Evolutionary conservation across 1,140 invertebrate species (phyloP).

Genomic region (Aphelinus certus): DNA sequence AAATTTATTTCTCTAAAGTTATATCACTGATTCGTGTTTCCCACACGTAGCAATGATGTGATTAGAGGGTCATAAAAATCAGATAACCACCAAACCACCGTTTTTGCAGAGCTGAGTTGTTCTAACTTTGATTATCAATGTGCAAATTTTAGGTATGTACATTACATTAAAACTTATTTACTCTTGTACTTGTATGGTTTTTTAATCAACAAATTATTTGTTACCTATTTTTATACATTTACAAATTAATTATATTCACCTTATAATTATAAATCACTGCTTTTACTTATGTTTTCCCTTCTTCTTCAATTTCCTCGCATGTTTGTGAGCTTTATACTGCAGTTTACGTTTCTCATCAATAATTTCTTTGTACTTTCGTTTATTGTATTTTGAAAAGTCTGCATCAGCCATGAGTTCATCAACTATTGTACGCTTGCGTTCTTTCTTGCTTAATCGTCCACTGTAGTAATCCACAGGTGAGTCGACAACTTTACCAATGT

Average conservation of each 20-base stretch:
- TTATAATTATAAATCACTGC: conserved; percentile 17
- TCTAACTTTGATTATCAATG: too few species aligned
- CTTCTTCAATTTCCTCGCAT: conserved; percentile 60
- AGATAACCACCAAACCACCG: too few species aligned
- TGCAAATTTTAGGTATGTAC: too few species aligned
- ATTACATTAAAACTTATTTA: neutral
- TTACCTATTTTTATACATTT: conserved; percentile 11
- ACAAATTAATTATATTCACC: conserved; percentile 21
- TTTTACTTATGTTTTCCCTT: conserved; percentile 36
- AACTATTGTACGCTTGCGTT: conserved; percentile 88
- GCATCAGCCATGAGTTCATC: conserved; percentile 92
- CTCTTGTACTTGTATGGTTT: neutral
- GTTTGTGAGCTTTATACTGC: conserved; percentile 66
- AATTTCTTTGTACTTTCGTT: conserved; percentile 83
- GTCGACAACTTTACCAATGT: conserved; percentile 81
- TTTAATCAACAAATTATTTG: conserved; percentile 17
- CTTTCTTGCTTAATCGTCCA: conserved; percentile 83
- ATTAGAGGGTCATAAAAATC: too few species aligned
- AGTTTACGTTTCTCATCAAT: conserved; percentile 76
- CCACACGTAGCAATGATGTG: too few species aligned
- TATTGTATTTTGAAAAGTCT: conserved; percentile 86
- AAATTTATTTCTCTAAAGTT: too few species aligned
- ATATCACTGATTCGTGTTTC: too few species aligned
- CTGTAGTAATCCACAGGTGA: conserved; percentile 78
- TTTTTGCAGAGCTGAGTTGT: too few species aligned